Percentiles rank a stretch among this genome's conserved stretches.
Evolutionary conservation across 2,888 invertebrate species (phyloP).

Genomic region (Apotomis turbidana): DNA sequence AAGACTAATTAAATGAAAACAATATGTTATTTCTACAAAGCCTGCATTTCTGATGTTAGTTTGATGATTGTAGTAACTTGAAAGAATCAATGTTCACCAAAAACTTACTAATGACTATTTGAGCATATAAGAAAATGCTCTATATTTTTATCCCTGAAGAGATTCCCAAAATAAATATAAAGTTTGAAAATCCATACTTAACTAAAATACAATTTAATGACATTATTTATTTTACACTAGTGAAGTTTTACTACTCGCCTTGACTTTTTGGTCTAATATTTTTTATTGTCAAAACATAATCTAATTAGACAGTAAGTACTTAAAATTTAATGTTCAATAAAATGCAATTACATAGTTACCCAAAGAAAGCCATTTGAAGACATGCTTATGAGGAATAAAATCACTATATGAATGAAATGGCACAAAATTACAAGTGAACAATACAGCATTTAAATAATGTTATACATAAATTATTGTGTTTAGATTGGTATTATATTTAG

Average conservation of each 20-base stretch:
- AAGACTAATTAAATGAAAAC: background rate
- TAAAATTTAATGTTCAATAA: background rate
- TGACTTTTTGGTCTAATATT: conserved; percentile 11
- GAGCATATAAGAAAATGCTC: background rate
- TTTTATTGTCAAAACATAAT: background rate
- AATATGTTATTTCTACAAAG: background rate
- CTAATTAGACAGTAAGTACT: conserved; percentile 25
- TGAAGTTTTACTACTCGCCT: background rate
- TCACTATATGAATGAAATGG: background rate
- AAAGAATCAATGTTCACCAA: background rate
- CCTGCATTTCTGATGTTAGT: background rate
- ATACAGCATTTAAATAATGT: too few species aligned
- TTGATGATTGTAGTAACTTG: background rate
- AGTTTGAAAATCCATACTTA: background rate
- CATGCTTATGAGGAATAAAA: background rate
- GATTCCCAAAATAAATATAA: background rate
- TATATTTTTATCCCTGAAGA: background rate
- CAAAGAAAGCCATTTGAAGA: background rate
- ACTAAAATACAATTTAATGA: conserved; percentile 19
- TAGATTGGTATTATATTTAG: too few species aligned
- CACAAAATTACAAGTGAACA: background rate
- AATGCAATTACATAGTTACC: conserved; percentile 16
- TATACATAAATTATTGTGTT: too few species aligned
- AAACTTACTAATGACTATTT: background rate
- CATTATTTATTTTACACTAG: background rate